Percentiles rank a stretch among this genome's conserved stretches.
These are phyloP conservation scores for Platorchestia sp. DNA, from an alignment of 1,140 invertebrate species.

Conservation along the genomic window DNA sequence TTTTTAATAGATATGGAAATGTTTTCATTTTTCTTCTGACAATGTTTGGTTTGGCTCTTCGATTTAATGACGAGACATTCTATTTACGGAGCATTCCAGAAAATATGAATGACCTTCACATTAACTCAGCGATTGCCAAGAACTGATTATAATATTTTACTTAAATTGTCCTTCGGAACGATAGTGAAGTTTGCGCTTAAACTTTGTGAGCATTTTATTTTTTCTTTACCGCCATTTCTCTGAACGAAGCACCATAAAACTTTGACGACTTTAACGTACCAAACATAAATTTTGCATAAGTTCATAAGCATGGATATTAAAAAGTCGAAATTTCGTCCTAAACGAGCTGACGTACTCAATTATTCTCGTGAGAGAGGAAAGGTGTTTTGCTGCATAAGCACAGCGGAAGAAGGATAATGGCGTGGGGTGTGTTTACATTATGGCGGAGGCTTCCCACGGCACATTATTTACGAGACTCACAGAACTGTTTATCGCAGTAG, in stretches of 20 bases:
- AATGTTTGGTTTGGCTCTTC: neutral
- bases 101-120: neutral
- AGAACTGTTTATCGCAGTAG: slow-evolving; percentile 14
- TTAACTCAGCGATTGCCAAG: neutral
- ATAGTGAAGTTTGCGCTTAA: neutral
- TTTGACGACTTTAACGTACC: neutral
- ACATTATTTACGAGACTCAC: slow-evolving; percentile 16
- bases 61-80: neutral
- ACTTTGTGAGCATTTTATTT: neutral
- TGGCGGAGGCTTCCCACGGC: slow-evolving; percentile 29
- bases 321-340: neutral
- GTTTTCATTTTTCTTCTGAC: neutral
- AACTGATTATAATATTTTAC: neutral
- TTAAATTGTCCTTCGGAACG: neutral
- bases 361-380: neutral
- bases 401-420: slow-evolving; percentile 9
- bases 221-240: neutral
- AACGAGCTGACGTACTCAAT: neutral
- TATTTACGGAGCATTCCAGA: neutral
- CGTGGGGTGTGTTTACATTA: slow-evolving; percentile 20
- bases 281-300: neutral
- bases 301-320: neutral
- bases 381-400: slow-evolving; percentile 12
- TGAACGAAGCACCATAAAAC: neutral
- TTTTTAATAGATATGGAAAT: neutral